phyloP scores from a whole-genome alignment of 1,140 invertebrate species.

The Fopius arisanus region DNA sequence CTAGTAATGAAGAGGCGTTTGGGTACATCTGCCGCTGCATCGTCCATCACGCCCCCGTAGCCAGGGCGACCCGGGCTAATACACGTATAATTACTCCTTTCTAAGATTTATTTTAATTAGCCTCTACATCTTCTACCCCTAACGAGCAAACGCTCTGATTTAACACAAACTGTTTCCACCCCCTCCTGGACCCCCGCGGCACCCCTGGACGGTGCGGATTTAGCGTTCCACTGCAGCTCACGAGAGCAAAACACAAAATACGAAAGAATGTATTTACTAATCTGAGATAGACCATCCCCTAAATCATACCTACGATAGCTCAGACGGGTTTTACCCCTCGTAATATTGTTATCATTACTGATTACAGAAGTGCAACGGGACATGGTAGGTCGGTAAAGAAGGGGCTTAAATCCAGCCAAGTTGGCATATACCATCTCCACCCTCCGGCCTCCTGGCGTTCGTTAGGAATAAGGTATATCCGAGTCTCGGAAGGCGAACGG shows the following conservation, averaged over 20 bases:
- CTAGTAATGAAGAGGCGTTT: constrained; percentile 66
- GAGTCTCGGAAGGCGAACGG: constrained; percentile 30
- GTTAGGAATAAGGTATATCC: constrained; percentile 15
- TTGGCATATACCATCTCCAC: not conserved
- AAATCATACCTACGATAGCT: constrained; percentile 48
- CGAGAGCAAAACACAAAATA: not conserved
- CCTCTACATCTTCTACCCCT: constrained; percentile 60
- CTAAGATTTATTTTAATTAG: constrained; percentile 68
- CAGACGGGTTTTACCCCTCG: constrained; percentile 45
- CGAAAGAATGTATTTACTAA: not conserved
- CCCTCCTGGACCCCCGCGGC: constrained; percentile 26
- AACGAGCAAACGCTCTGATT: constrained; percentile 62
- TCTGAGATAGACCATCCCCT: constrained; percentile 11
- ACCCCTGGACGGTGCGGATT: constrained; percentile 27
- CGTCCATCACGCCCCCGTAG: constrained; percentile 55
- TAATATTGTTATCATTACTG: constrained; percentile 46
- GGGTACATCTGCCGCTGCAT: constrained; percentile 63
- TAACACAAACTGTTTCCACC: constrained; percentile 54
- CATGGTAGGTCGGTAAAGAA: not conserved
- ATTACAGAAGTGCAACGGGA: constrained; percentile 34
- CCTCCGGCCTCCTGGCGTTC: not conserved
- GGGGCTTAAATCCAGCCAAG: not conserved
- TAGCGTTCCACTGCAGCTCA: not conserved
- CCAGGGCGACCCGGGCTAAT: constrained; percentile 57
- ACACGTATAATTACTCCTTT: constrained; percentile 67